These are phyloP conservation scores for Melanotaenia trifasciata DNA, from an alignment of 2,797 vertebrate genomes.

Conservation along the genomic window DNA sequence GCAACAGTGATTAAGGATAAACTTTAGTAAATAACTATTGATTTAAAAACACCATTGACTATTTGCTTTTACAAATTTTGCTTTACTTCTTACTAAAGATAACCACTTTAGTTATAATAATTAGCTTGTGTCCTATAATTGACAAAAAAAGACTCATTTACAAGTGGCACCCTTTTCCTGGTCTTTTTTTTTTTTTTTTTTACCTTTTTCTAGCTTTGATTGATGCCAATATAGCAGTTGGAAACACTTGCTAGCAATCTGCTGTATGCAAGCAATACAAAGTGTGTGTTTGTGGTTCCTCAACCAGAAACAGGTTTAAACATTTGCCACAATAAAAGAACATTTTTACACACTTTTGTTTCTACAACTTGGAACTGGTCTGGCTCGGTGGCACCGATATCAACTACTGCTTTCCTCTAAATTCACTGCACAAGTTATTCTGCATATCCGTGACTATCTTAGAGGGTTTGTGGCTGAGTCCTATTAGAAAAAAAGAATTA, in stretches of 20 bases:
- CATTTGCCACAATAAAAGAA: not conserved
- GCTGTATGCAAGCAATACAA: not conserved
- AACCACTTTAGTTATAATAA: too few species aligned
- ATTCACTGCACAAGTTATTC: slow-evolving; percentile 29
- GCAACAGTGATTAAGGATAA: not conserved
- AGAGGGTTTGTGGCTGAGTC: slow-evolving; percentile 34
- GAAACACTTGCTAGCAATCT: not conserved
- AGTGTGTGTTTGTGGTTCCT: not conserved
- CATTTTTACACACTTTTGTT: not conserved
- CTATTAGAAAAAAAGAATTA: slow-evolving; percentile 58
- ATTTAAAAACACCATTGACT: not conserved
- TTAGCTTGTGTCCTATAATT: too few species aligned
- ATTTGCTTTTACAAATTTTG: not conserved
- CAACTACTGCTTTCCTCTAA: slow-evolving; percentile 4
- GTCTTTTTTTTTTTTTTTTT: too few species aligned
- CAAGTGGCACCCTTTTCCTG: too few species aligned
- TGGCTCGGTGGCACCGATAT: slow-evolving; percentile 1
- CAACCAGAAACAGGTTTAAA: not conserved
- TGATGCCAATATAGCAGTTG: not conserved
- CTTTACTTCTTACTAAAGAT: not conserved
- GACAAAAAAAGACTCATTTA: too few species aligned
- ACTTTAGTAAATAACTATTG: too few species aligned
- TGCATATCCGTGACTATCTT: slow-evolving; percentile 41
- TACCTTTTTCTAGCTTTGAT: too few species aligned
- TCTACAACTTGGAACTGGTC: slow-evolving; percentile 22